phyloP scores from a whole-genome alignment of 2,888 invertebrate genomes.

The Oxystoma pomonae region DNA sequence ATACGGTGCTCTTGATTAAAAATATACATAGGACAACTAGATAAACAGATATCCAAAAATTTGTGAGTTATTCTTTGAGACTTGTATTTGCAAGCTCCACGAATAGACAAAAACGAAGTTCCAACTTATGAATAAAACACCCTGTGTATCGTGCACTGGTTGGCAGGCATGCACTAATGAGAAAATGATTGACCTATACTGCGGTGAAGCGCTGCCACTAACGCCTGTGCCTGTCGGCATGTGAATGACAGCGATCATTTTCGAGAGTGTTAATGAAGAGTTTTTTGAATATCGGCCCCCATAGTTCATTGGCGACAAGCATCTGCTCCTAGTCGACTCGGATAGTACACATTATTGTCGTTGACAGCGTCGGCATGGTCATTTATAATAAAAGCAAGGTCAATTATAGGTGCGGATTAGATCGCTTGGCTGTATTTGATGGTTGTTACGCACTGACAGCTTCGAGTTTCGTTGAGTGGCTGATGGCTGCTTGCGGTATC shows the following conservation, averaged over 20 bases:
- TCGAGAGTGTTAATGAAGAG: conserved; percentile 48
- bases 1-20: too few species aligned
- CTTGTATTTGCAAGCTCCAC: too few species aligned
- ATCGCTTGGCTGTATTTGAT: conserved; percentile 35
- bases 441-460: conserved; percentile 26
- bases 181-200: conserved; percentile 43
- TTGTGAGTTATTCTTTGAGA: too few species aligned
- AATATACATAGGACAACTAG: too few species aligned
- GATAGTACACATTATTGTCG: conserved; percentile 47
- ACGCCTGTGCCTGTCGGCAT: conserved; percentile 33
- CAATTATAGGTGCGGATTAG: conserved; percentile 49
- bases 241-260: conserved; percentile 48
- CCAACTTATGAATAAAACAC: too few species aligned
- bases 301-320: conserved; percentile 43
- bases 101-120: too few species aligned
- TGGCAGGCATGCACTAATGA: neutral
- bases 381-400: conserved; percentile 48
- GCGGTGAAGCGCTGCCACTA: conserved; percentile 11
- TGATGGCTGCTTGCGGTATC: conserved; percentile 13
- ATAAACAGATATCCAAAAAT: too few species aligned
- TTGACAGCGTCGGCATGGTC: conserved; percentile 47
- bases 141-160: too few species aligned
- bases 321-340: conserved; percentile 39
- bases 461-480: conserved; percentile 22
- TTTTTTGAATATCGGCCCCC: conserved; percentile 46